These are phyloP conservation scores for Trileptium ribeirensis DNA, from an alignment of 2,888 invertebrate species.

Conservation along the genomic window DNA sequence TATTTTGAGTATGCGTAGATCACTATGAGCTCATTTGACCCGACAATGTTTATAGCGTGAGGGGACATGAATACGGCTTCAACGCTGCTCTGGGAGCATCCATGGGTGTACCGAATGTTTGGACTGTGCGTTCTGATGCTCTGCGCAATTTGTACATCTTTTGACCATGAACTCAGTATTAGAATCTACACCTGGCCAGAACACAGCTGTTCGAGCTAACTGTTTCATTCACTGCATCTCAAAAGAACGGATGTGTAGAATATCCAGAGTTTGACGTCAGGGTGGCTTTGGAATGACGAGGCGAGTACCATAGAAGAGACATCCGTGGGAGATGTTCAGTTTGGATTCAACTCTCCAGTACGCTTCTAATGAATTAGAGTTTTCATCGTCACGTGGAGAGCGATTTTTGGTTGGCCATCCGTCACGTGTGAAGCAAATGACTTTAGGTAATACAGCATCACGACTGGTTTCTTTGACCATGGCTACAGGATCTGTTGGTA, in stretches of 20 bases:
- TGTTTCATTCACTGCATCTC: neutral
- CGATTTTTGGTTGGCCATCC: slow-evolving; percentile 4
- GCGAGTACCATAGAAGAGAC: slow-evolving; percentile 26
- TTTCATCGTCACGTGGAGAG: too few relatives aligned
- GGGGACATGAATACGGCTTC: slow-evolving; percentile 41
- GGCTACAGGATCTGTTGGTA: neutral
- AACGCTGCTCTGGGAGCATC: slow-evolving; percentile 40
- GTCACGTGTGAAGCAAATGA: neutral
- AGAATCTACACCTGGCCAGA: slow-evolving; percentile 3
- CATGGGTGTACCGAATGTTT: slow-evolving; percentile 40
- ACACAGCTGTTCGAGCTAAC: neutral
- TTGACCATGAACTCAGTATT: neutral
- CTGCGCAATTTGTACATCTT: neutral
- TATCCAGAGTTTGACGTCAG: neutral
- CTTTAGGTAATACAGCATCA: neutral
- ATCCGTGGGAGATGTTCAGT: slow-evolving; percentile 28
- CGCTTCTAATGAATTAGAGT: neutral
- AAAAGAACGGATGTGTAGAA: neutral
- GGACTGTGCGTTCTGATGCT: slow-evolving; percentile 6
- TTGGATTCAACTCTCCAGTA: neutral
- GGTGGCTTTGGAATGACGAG: neutral
- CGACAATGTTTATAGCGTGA: slow-evolving; percentile 38
- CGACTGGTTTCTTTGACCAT: neutral
- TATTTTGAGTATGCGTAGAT: slow-evolving; percentile 7
- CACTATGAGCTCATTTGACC: slow-evolving; percentile 3